These are phyloP conservation scores for Phalacrocorax brasilianus DNA, from an alignment of 2,113 vertebrate genomes.

Conservation along the genomic window DNA sequence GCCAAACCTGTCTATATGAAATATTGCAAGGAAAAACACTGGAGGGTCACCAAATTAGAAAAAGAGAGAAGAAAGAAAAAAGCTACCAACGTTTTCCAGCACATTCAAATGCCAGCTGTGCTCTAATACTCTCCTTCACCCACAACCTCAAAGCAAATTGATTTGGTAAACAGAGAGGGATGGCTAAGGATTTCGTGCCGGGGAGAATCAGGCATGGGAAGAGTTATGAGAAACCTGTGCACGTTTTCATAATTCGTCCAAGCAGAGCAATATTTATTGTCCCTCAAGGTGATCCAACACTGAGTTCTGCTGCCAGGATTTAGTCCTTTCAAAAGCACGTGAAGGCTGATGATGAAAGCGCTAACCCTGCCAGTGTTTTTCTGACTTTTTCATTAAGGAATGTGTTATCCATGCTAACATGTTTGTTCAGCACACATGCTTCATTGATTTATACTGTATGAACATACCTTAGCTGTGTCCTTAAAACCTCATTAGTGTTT, in stretches of 20 bases:
- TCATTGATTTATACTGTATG: neutral
- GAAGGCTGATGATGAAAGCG: neutral
- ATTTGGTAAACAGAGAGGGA: neutral
- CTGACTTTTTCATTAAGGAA: neutral
- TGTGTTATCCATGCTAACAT: neutral
- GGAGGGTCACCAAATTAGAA: neutral
- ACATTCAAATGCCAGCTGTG: neutral
- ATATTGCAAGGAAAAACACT: neutral
- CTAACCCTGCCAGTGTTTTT: neutral
- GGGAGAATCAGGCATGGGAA: neutral
- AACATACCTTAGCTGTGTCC: neutral
- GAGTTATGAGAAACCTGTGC: neutral
- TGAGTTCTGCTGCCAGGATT: neutral
- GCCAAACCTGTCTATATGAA: slow-evolving; percentile 5
- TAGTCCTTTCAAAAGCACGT: neutral
- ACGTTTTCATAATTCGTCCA: neutral
- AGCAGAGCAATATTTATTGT: neutral
- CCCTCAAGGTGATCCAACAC: neutral
- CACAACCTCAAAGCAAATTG: neutral
- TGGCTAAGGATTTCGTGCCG: neutral
- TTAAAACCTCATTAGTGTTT: neutral
- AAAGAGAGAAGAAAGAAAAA: neutral
- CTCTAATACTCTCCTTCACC: neutral
- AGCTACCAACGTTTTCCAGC: neutral
- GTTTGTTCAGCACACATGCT: neutral